phyloP scores from a whole-genome alignment of 2,797 vertebrate species.

The Caiman crocodilus region DNA sequence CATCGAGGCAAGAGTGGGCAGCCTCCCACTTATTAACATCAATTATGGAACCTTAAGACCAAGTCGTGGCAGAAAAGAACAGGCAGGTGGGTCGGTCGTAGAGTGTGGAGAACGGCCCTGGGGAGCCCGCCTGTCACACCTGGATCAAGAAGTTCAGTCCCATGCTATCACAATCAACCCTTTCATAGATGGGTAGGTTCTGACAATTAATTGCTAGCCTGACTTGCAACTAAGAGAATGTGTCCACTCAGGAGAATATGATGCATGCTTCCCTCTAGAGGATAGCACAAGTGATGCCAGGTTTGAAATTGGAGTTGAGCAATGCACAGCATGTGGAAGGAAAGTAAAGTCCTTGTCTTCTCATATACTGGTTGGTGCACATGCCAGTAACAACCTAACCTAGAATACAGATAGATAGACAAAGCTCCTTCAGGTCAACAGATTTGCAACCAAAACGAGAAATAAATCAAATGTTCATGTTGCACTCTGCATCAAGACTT shows the following conservation, averaged over 20 bases:
- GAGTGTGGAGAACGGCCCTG: too few relatives aligned
- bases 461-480: slow-evolving; percentile 42
- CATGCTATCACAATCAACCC: not conserved
- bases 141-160: not conserved
- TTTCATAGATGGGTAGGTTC: not conserved
- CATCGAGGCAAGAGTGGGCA: too few relatives aligned
- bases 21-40: too few relatives aligned
- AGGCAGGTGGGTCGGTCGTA: too few relatives aligned
- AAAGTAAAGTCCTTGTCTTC: not conserved
- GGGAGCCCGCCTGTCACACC: too few relatives aligned
- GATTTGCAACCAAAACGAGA: slow-evolving; percentile 40
- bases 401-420: not conserved
- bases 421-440: slow-evolving; percentile 25
- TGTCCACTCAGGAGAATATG: not conserved
- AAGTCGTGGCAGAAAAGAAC: too few relatives aligned
- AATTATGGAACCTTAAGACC: too few relatives aligned
- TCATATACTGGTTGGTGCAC: not conserved
- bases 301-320: not conserved
- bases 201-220: not conserved
- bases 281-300: not conserved
- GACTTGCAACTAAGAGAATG: not conserved
- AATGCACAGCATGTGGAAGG: not conserved
- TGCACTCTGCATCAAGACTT: slow-evolving; percentile 10
- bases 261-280: not conserved
- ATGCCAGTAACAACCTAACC: not conserved